These are phyloP conservation scores for Melipona bicolor DNA, from an alignment of 2,888 invertebrate genomes.

Conservation along the genomic window DNA sequence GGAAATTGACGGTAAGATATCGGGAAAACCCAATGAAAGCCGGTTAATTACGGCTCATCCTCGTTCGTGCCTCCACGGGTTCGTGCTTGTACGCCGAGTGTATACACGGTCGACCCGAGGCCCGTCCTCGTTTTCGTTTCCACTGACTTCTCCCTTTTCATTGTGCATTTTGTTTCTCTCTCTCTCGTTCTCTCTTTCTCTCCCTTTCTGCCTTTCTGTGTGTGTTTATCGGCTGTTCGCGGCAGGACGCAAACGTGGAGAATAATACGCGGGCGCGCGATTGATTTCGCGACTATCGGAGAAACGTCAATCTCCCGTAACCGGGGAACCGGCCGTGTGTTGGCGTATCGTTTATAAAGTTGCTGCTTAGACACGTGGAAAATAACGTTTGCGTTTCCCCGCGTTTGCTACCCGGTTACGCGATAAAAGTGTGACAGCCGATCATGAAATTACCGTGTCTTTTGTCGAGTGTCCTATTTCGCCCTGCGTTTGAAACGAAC, in stretches of 20 bases:
- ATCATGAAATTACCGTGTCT: constrained; percentile 18
- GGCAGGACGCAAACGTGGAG: constrained; percentile 43
- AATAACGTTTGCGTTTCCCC: constrained; percentile 55
- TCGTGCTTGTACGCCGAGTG: constrained; percentile 1
- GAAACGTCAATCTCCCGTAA: constrained; percentile 62
- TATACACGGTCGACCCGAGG: neutral
- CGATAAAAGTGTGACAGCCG: constrained; percentile 39
- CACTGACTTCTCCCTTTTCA: constrained; percentile 3
- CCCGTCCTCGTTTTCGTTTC: constrained; percentile 22
- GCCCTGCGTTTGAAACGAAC: neutral
- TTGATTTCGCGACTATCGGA: constrained; percentile 57
- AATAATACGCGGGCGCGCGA: constrained; percentile 54
- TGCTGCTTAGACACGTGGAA: constrained; percentile 57
- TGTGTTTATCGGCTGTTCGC: constrained; percentile 52
- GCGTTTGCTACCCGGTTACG: neutral
- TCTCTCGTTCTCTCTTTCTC: neutral
- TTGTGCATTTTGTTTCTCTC: neutral
- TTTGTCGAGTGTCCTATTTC: constrained; percentile 9
- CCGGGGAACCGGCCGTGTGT: constrained; percentile 26
- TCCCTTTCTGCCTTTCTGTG: constrained; percentile 3
- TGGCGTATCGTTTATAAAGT: constrained; percentile 56
- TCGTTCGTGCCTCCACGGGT: constrained; percentile 50
- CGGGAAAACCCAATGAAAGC: constrained; percentile 76
- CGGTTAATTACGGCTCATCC: constrained; percentile 75
- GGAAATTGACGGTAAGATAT: constrained; percentile 74